Base-by-base conservation (phyloP, 2,888 invertebrate genomes). In the Ennomos erosarius region DNA sequence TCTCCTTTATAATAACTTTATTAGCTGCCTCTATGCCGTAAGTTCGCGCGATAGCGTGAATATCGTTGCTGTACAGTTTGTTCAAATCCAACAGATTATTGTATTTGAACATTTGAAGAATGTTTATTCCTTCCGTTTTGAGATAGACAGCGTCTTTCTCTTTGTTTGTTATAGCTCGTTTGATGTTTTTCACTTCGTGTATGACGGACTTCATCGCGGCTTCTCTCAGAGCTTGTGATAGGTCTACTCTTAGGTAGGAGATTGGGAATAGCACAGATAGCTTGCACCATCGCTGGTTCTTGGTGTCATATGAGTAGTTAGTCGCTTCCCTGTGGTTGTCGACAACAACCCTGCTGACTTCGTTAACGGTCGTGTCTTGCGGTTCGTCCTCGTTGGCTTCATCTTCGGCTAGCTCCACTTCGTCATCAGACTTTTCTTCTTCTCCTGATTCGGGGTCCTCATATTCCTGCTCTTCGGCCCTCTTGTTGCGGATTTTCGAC, bases 11-110 rank as follows among this genome's bases (percentile, higher is more conserved):
- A 56, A 99, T 96, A 2, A 98, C 97, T 83, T 95, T 95, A 49
- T 95, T 94, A 0, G 99, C 99, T 0, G 99, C 99, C 92, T 99
- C 99, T 65, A 99, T 98, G 0, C 99, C 99, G 78, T 98, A 99
- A 0, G 96, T 97, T 59, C 95, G 93, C 0, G 98, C 97, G 74
- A 99, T 96, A 1, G 96, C 95, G 76, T 99, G 98, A 62, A 99
- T 96, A 79, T 99, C 98, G 80, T 99, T 99, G 39, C 97, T 97
- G 85, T 98, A 98, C 1, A 99, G 84, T 62, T 94, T 94, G 73
- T 97, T 96, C 47, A 99, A 84, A 83, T 98, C 96, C 34, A 99
- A 84, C 3, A 97, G 79, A 54, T 96, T 91, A 52, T 95, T 92
- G 80, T 97, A 96, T 73, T 96, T 96, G 74, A 96, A 97, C 95